Base-by-base conservation (phyloP, 1,140 invertebrate species). In the Armadillidium nasatum region DNA sequence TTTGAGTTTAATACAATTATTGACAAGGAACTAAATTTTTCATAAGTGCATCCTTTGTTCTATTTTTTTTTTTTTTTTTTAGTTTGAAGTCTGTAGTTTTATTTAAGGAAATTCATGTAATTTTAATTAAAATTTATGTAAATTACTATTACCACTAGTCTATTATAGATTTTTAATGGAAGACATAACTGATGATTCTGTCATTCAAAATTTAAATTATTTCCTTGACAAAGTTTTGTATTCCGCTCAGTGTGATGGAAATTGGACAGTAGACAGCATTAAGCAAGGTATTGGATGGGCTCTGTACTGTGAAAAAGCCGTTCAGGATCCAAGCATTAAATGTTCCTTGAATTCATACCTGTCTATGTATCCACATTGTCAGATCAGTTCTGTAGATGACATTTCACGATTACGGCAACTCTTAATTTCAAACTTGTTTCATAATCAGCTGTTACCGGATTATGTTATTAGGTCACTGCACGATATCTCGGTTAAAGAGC, bases 241-340 rank as follows among this genome's bases (percentile, higher is more conserved):
- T 33, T 72, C 66, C 22, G 78, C 78, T 33, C 19, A 69, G 15
- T 68, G 70, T 46, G 44, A 69, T 13, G 44, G 69, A 22, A 67
- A 67, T 13, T 79, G 78, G 78, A 76, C 68, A 19, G 15, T 43
- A 15, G 78, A 79, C 23, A 72, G 68, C 10, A 44, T 79, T 21
- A 68, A 79, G 43, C 22, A 54, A 21, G 78, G 74, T 54, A 23
- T 76, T 23, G 46, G 46, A 0, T 79, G 78, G 78, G 75, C 54
- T n/a, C 15, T 11, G 21, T 75, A 79, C 22, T 79, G 78, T 72
- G 78, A 79, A 46, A 79, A 69, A 74, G 72, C 54, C 10, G 67
- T 69, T 7, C 68, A 70, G 68, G 50, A 60, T 1, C 50, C 50
- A 19, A 60, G 19, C 50, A 15, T 60, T 15, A 60, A 4, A 7